Percentiles rank a stretch among this genome's conserved stretches.
phyloP scores from a whole-genome alignment of 1,140 invertebrate species.

The Camponotus vicinus region DNA sequence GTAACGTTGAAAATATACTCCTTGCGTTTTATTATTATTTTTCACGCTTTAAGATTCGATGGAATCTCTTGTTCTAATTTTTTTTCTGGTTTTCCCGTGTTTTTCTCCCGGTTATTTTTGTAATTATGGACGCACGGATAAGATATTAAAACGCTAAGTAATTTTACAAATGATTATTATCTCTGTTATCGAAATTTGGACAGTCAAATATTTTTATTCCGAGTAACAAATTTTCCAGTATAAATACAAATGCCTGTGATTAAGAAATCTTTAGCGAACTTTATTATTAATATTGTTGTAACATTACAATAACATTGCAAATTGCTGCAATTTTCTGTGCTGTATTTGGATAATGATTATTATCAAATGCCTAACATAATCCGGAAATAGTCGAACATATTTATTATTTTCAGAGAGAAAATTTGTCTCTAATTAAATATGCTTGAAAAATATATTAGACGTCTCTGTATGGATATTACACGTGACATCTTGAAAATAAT shows the following conservation, averaged over 20 bases:
- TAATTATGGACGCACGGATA: not conserved
- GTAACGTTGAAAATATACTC: not conserved
- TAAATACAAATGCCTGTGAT: not conserved
- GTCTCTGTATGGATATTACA: not conserved
- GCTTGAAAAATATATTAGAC: not conserved
- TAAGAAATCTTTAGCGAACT: not conserved
- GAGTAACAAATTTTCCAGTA: not conserved
- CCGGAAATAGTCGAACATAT: too few relatives aligned
- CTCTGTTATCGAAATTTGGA: not conserved
- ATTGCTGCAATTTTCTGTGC: too few relatives aligned
- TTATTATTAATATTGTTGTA: too few relatives aligned
- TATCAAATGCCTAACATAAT: not conserved
- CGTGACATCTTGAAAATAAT: not conserved
- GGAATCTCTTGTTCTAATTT: not conserved
- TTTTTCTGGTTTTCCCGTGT: not conserved
- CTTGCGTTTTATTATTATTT: not conserved
- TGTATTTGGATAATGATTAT: too few relatives aligned
- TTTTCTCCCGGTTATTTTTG: not conserved
- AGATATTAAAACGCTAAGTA: not conserved
- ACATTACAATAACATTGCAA: too few relatives aligned
- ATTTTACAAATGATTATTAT: not conserved
- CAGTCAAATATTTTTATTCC: not conserved
- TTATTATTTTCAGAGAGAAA: slow-evolving; percentile 8
- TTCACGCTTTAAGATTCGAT: not conserved
- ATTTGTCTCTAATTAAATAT: slow-evolving; percentile 14